phyloP scores from a whole-genome alignment of 2,797 vertebrate species.

The Capromys pilorides region DNA sequence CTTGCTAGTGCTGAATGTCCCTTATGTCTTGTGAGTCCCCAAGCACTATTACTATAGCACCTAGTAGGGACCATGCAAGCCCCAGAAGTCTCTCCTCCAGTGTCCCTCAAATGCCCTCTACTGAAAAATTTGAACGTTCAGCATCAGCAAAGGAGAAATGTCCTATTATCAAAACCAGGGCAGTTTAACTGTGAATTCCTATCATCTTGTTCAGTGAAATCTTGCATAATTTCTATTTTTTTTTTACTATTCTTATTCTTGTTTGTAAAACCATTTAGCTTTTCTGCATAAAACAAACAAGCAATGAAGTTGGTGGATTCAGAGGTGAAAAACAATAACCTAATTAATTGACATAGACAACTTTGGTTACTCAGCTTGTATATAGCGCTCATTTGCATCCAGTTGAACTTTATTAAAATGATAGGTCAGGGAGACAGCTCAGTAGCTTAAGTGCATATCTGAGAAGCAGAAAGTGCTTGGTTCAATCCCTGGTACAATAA shows the following conservation, averaged over 20 bases:
- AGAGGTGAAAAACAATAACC: background rate
- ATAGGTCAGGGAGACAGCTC: no score
- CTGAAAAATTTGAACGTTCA: background rate
- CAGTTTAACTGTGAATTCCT: no score
- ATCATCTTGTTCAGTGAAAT: no score
- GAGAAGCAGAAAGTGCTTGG: no score
- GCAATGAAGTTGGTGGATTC: background rate
- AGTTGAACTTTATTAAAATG: background rate
- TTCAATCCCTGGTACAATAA: no score
- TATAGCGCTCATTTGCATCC: background rate
- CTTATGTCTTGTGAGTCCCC: background rate
- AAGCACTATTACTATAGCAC: background rate
- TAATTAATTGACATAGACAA: background rate
- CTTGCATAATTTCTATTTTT: no score
- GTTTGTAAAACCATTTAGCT: no score
- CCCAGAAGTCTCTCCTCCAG: background rate
- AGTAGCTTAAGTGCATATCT: no score
- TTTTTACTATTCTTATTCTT: no score
- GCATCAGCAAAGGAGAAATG: background rate
- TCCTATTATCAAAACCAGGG: background rate
- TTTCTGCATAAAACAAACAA: no score
- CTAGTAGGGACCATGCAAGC: background rate
- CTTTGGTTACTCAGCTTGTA: background rate
- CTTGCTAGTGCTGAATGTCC: background rate
- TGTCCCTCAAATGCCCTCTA: background rate